A percentile compares a stretch with the other conserved stretches of the same genome.
phyloP scores from a whole-genome alignment of 2,888 invertebrate species.

The Zelleria hepariella region DNA sequence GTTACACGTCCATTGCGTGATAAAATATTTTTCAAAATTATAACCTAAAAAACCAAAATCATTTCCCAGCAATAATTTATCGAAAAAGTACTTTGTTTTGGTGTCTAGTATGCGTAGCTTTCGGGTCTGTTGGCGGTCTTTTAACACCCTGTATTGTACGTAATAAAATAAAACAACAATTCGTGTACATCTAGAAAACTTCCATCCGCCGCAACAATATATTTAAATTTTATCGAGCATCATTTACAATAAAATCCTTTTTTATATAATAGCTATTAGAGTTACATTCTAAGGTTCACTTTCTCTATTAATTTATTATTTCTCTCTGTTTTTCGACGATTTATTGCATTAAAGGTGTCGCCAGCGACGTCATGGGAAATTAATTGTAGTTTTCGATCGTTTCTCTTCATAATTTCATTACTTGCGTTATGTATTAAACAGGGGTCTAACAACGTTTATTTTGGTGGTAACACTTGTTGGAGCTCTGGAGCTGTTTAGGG shows the following conservation, averaged over 20 bases:
- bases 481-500: too few species aligned
- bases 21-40: too few species aligned
- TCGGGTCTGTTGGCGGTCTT: too few species aligned
- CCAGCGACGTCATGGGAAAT: constrained; percentile 10
- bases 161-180: not conserved
- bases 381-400: not conserved
- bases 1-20: too few species aligned
- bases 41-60: too few species aligned
- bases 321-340: not conserved
- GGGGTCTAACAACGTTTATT: too few species aligned
- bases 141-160: not conserved
- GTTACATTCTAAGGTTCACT: not conserved
- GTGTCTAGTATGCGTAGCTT: too few species aligned
- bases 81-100: too few species aligned
- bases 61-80: too few species aligned
- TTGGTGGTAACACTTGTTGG: too few species aligned
- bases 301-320: constrained; percentile 7
- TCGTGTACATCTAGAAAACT: constrained; percentile 34
- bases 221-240: constrained; percentile 26
- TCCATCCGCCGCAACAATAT: constrained; percentile 33
- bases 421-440: not conserved
- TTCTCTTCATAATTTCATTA: not conserved
- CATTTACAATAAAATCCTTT: constrained; percentile 33
- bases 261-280: constrained; percentile 8
- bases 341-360: constrained; percentile 9